Base-by-base conservation (phyloP, 2,888 invertebrate species). In the Conchocele bisecta region DNA sequence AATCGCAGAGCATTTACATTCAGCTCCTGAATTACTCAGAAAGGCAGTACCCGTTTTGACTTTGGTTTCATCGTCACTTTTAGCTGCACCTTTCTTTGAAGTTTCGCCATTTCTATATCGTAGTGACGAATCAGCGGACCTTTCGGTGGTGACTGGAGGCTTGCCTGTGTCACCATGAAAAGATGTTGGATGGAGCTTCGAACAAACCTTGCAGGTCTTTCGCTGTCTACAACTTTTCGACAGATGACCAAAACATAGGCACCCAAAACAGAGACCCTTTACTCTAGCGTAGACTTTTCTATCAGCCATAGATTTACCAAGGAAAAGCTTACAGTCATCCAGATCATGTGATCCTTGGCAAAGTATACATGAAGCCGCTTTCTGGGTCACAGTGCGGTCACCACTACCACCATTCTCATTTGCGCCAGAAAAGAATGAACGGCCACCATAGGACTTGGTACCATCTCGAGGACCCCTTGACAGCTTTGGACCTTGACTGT, bases 251-350 rank as follows among this genome's bases (percentile, higher is more conserved):
- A 22, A 11, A 3, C 44, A 1, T n/a, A 83, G 37, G 57, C 82
- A 83, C 6, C 79, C 81, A 73, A 70, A 83, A 57, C 79, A 82
- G 6, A 80, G 54, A 4, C 65, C 57, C 11, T 78, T 63, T 13
- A 59, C 64, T 39, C 28, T 58, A n/a, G 64, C 64, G 53, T 60
- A 75, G 3, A 41, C 56, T 41, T 75, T 71, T 51, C 72, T 57
- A 11, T 66, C 56, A 13, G 15, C 29, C 11, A 77, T 4, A n/a
- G 59, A 5, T 31, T 70, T 69, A 1, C 13, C 42, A 13, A 54
- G 50, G 59, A 74, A 77, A 11, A 17, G 6, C 31, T 24, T 50
- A 42, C 74, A 70, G 13, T 28, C 39, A 58, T 74, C 59, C 20
- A 74, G 15, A n/a, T 58, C 24, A 50, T 74, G 77, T 31, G 24